Conservation (phyloP, 2,888 invertebrate genomes). For the Prosopocoilus inquinatus region DNA sequence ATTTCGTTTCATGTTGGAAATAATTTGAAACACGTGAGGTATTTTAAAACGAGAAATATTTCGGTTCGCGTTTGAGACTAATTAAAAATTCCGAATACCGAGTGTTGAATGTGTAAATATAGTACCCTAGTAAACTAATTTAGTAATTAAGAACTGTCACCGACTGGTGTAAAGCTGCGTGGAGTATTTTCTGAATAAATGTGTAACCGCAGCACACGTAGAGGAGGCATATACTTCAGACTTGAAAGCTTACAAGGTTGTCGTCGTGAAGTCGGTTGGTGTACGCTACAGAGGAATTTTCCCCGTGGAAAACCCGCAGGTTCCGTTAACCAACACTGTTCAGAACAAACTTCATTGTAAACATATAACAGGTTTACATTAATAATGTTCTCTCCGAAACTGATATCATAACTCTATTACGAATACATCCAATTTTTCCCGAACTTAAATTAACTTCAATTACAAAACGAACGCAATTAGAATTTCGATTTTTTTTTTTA, state of each 20-base stretch:
- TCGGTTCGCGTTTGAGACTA: not conserved
- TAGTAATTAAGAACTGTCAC: conserved; percentile 10
- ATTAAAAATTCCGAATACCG: not conserved
- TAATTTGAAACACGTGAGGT: not conserved
- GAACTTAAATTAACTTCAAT: too few species aligned
- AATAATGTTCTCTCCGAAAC: conserved; percentile 25
- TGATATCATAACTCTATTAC: conserved; percentile 15
- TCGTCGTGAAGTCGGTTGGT: conserved; percentile 1
- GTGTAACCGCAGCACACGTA: conserved; percentile 10
- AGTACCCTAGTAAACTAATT: conserved; percentile 7
- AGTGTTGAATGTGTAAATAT: not conserved
- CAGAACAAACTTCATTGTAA: conserved; percentile 31
- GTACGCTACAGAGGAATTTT: conserved; percentile 13
- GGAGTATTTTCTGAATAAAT: conserved; percentile 10
- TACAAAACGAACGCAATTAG: too few species aligned
- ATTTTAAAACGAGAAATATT: conserved; percentile 1
- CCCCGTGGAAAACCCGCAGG: conserved; percentile 23
- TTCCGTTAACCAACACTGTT: conserved; percentile 27
- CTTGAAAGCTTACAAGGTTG: conserved; percentile 10
- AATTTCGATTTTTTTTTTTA: too few species aligned
- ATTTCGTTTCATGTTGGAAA: too few species aligned
- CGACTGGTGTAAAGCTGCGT: conserved; percentile 1
- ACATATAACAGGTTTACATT: conserved; percentile 29
- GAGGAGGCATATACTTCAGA: conserved; percentile 4
- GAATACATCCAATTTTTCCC: not conserved